Conservation (phyloP, 1,140 invertebrate genomes). For the Drosophila athabasca region DNA sequence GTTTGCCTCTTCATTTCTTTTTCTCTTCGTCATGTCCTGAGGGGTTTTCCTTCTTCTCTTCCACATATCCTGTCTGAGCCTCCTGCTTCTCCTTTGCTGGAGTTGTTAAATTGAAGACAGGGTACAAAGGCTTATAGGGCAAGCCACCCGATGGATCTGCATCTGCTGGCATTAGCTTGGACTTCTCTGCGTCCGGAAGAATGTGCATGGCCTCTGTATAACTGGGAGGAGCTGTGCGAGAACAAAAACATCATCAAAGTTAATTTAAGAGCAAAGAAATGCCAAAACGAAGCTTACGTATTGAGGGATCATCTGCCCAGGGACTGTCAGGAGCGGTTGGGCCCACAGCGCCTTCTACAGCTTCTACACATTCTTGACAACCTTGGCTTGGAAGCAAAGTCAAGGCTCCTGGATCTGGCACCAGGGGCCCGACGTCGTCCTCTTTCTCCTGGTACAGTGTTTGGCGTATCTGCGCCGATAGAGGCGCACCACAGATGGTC, state of each 20-base stretch:
- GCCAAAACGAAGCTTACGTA: conserved; percentile 22
- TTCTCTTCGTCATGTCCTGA: not conserved
- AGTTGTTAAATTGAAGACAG: conserved; percentile 55
- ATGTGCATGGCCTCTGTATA: conserved; percentile 66
- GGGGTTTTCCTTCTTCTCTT: conserved; percentile 6
- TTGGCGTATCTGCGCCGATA: conserved; percentile 26
- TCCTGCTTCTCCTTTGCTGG: conserved; percentile 6
- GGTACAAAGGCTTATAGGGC: conserved; percentile 55
- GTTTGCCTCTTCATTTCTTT: conserved; percentile 8
- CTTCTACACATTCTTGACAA: conserved; percentile 2
- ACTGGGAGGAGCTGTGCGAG: conserved; percentile 53
- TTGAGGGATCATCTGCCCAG: conserved; percentile 36
- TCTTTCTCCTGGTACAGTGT: conserved; percentile 10
- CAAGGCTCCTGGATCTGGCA: conserved; percentile 31
- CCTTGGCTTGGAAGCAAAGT: conserved; percentile 16
- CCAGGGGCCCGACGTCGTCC: conserved; percentile 20
- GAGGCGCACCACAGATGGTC: conserved; percentile 86
- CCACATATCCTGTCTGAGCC: not conserved
- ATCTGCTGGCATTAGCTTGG: not conserved
- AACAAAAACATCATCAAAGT: not conserved
- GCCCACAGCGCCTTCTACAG: not conserved
- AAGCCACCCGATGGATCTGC: not conserved
- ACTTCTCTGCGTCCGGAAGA: not conserved
- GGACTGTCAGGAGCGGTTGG: conserved; percentile 24
- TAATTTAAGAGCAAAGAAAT: not conserved